Base-by-base conservation (phyloP, 2,888 invertebrate genomes). In the Spialia ferax region DNA sequence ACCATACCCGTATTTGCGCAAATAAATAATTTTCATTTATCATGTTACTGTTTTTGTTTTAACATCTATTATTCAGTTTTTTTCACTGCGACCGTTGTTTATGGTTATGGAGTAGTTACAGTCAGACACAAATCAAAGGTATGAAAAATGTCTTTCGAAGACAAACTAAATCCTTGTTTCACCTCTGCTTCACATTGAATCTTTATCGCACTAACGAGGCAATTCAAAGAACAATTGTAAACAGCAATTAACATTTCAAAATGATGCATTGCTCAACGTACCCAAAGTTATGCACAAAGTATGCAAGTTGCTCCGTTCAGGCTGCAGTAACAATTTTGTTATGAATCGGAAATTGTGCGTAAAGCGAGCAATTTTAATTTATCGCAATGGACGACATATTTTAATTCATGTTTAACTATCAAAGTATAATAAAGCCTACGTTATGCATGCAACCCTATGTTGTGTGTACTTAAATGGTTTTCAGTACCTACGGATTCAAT, bases 171-270 rank as follows among this genome's bases (percentile, higher is more conserved):
- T 10, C 13, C 11, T n/a, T 60, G 45, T 66, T 60, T 22, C 60
- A 60, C 29, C 13, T 54, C 66, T 66, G 60, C 22, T 15, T 35
- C 18, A 59, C 54, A 61, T 32, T 61, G 45, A 61, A 55, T 67
- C 67, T 67, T 67, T 67, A 61, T 61, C 67, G 55, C 54, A 18
- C 52, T 61, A 66, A 60, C 67, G 61, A 67, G 45, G 54, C 55
- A 42, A 26, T 67, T 61, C 66, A 48, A 22, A 61, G 67, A 67
- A 67, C 67, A 67, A 55, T 67, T 67, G 61, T 67, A 61, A 67
- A 61, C 61, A 67, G 61, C 67, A 22, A 67, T 67, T 67, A 67
- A 67, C 67, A 45, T 67, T 67, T 61, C 61, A 67, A 67, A 67
- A 67, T 60, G 54, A 66, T 67, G 45, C 61, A 67, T 61, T 61